Base-by-base conservation (phyloP, 2,888 invertebrate genomes). In the Rhamnusium bicolor region DNA sequence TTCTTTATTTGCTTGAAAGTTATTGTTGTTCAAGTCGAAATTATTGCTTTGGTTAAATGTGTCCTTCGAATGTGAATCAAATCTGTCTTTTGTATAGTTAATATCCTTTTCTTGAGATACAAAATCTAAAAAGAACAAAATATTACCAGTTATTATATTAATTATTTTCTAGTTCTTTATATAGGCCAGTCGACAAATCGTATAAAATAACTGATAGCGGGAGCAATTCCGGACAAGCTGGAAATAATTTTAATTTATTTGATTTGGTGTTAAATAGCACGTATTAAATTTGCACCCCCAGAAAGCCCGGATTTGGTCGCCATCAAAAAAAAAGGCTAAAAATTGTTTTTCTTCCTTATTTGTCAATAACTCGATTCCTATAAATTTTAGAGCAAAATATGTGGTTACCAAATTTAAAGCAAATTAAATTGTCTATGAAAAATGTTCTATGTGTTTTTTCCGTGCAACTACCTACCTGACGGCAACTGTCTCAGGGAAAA, bases 161-260 rank as follows among this genome's bases (percentile, higher is more conserved):
- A n/a, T n/a, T n/a, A n/a, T n/a, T n/a, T n/a, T n/a, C n/a, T n/a
- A n/a, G n/a, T n/a, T n/a, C n/a, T n/a, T n/a, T n/a, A n/a, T 46
- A 46, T 46, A 46, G n/a, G 46, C 46, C 46, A 46, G 46, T 46
- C n/a, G 46, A n/a, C 46, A 24, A 24, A 24, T 46, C 46, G 10
- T 46, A 46, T 46, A 46, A 46, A 46, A 46, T 46, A 46, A 8
- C 46, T 46, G 46, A 46, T 46, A 46, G 46, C 46, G 46, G 46
- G 46, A 46, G 46, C 46, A 46, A n/a, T n/a, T n/a, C n/a, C n/a
- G n/a, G n/a, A n/a, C n/a, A n/a, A n/a, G n/a, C n/a, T n/a, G n/a
- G n/a, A 46, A 46, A 46, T 46, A 46, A 46, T 46, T 46, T 46
- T 46, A 46, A 46, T 46, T 46, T n/a, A n/a, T 46, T 46, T 46